A percentile compares a stretch with the other conserved stretches of the same genome.
These are phyloP conservation scores for Erebia ligea DNA, from an alignment of 2,888 invertebrate genomes.

Conservation along the genomic window DNA sequence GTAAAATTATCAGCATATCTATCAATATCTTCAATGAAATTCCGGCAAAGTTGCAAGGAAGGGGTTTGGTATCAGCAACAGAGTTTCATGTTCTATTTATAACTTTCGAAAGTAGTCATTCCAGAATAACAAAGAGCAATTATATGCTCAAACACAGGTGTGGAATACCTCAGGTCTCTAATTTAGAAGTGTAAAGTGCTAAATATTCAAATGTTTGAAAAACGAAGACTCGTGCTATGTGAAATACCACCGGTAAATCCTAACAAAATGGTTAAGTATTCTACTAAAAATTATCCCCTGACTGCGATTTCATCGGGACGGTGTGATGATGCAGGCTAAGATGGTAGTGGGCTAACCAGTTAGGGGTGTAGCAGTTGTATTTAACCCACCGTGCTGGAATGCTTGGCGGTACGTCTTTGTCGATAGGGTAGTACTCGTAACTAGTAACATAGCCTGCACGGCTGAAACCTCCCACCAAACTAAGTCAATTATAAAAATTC, in stretches of 20 bases:
- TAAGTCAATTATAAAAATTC: too few relatives aligned
- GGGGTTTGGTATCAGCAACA: not conserved
- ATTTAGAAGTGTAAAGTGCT: conserved; percentile 63
- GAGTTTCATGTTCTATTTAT: conserved; percentile 1
- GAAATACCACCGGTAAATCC: not conserved
- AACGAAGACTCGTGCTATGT: conserved; percentile 19
- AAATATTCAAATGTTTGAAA: conserved; percentile 44
- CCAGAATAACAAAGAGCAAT: conserved; percentile 34
- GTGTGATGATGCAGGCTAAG: too few relatives aligned
- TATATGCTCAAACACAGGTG: conserved; percentile 60
- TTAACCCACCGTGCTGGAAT: too few relatives aligned
- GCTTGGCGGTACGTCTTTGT: too few relatives aligned
- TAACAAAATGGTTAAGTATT: not conserved
- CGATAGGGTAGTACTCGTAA: too few relatives aligned
- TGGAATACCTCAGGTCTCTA: conserved; percentile 48
- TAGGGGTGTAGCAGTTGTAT: too few relatives aligned
- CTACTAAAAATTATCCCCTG: too few relatives aligned
- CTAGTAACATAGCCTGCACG: too few relatives aligned
- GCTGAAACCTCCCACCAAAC: too few relatives aligned
- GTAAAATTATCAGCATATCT: too few relatives aligned
- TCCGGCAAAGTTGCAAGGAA: not conserved
- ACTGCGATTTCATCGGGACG: too few relatives aligned
- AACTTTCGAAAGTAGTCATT: not conserved
- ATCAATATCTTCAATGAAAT: not conserved
- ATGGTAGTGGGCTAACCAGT: too few relatives aligned